These are phyloP conservation scores for Gnathonemus echidnorhynchus DNA, from an alignment of 2,113 vertebrate species.

Conservation along the genomic window DNA sequence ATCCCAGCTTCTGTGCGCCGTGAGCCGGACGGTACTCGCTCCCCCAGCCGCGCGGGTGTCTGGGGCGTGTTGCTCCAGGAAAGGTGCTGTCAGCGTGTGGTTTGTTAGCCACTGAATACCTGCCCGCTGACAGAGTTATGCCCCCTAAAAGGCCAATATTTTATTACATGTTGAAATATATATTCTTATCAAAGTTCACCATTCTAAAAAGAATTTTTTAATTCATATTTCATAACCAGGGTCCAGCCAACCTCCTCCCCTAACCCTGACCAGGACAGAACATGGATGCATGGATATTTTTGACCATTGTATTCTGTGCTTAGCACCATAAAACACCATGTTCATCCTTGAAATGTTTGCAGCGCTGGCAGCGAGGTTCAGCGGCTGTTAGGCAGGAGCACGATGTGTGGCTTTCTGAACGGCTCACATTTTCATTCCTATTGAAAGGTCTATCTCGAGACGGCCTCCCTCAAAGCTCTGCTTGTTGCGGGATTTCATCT, in stretches of 20 bases:
- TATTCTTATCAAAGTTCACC: neutral
- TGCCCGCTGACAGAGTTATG: neutral
- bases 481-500: conserved; percentile 14
- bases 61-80: neutral
- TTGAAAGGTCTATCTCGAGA: conserved; percentile 28
- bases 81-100: neutral
- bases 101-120: neutral
- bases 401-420: conserved; percentile 4
- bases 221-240: neutral
- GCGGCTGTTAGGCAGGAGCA: conserved; percentile 7
- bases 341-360: neutral
- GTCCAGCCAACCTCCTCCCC: neutral
- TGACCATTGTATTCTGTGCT: neutral
- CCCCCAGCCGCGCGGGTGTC: neutral
- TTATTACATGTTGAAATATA: neutral
- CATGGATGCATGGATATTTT: neutral
- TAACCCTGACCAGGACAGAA: neutral
- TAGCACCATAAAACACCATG: neutral
- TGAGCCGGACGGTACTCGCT: neutral
- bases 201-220: neutral
- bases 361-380: neutral
- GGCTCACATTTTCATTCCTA: neutral
- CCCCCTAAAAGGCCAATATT: neutral
- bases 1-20: neutral
- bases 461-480: conserved; percentile 11